These are phyloP conservation scores for Acromyrmex charruanus DNA, from an alignment of 1,140 invertebrate species.

Conservation along the genomic window DNA sequence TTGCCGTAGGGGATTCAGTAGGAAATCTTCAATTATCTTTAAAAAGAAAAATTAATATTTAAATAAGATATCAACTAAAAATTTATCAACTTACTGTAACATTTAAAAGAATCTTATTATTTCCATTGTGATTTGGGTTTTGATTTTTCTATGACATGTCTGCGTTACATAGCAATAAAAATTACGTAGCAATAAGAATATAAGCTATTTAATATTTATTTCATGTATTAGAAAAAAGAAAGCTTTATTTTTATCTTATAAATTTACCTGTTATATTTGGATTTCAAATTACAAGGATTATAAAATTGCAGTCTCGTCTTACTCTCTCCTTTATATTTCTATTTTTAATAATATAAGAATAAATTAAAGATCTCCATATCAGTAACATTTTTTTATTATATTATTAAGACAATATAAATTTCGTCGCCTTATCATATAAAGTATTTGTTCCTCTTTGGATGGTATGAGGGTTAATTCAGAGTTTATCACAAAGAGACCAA, in stretches of 20 bases:
- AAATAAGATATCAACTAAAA: neutral
- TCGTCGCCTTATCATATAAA: conserved; percentile 31
- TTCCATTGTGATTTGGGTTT: neutral
- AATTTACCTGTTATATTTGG: neutral
- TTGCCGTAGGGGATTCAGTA: neutral
- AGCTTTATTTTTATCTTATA: neutral
- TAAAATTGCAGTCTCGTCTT: neutral
- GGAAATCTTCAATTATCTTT: neutral
- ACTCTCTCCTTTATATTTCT: neutral
- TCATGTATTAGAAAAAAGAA: neutral
- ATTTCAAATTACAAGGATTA: neutral
- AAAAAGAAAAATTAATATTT: neutral
- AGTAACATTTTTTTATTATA: conserved; percentile 11
- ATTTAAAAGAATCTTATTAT: conserved; percentile 3
- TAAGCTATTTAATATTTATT: neutral
- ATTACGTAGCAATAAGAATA: neutral
- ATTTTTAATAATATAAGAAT: neutral
- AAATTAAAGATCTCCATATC: neutral
- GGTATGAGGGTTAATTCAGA: conserved; percentile 23
- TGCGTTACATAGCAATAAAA: no score
- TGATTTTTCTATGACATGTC: neutral
- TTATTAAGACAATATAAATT: conserved; percentile 46
- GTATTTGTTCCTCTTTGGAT: neutral
- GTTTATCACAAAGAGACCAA: conserved; percentile 53
- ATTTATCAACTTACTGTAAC: neutral